Conservation (phyloP, 2,113 vertebrate species). For the Coptodon bakossiorum region DNA sequence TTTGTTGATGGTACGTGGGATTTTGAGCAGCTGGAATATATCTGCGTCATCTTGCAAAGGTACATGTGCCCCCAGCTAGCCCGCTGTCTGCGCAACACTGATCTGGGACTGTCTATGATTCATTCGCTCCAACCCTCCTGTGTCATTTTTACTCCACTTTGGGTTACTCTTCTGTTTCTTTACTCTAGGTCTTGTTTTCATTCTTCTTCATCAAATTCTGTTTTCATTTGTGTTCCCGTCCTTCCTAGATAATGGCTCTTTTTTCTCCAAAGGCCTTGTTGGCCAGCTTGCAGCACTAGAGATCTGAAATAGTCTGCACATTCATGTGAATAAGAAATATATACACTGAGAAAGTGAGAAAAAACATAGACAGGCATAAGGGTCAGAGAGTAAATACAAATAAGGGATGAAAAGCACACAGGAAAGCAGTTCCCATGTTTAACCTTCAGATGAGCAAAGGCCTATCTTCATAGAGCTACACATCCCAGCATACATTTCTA, state of each 20-base stretch:
- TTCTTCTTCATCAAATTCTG: background rate
- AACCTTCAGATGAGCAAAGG: conserved; percentile 4
- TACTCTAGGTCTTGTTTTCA: background rate
- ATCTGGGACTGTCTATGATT: conserved; percentile 33
- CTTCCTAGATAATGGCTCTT: background rate
- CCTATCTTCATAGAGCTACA: background rate
- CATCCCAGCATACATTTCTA: background rate
- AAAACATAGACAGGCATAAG: background rate
- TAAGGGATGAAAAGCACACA: background rate
- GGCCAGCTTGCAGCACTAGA: background rate
- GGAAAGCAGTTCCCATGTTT: conserved; percentile 7
- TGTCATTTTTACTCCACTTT: conserved; percentile 1
- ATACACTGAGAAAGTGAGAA: conserved; percentile 9
- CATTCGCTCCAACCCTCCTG: background rate
- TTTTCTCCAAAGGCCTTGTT: background rate
- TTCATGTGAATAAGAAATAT: background rate
- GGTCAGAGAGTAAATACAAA: conserved; percentile 30
- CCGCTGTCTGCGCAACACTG: background rate
- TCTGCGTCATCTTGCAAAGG: conserved; percentile 27
- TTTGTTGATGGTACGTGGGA: conserved; percentile 11
- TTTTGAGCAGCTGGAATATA: conserved; percentile 24
- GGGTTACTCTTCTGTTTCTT: background rate
- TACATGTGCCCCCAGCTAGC: conserved; percentile 21
- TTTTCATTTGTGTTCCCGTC: background rate
- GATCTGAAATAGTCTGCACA: conserved; percentile 26